A percentile compares a stretch with the other conserved stretches of the same genome.
These are phyloP conservation scores for Pseudochirops corinnae DNA, from an alignment of 2,797 vertebrate genomes.

Conservation along the genomic window DNA sequence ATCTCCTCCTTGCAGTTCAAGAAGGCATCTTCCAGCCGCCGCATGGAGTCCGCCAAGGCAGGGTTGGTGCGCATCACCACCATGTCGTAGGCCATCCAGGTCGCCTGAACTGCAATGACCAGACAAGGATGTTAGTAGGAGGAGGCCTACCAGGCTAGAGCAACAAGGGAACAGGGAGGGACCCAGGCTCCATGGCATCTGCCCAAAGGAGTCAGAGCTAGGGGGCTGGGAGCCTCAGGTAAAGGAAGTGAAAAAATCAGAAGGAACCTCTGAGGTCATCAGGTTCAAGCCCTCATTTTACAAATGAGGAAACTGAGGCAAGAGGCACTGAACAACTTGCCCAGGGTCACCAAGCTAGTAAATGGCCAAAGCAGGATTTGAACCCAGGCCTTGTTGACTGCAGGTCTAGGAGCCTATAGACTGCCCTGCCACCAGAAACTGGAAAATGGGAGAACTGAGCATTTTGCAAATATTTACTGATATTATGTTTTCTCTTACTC, in stretches of 20 bases:
- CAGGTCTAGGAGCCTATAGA: not conserved
- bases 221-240: not conserved
- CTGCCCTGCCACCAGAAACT: not conserved
- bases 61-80: conserved; percentile 88
- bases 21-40: conserved; percentile 85
- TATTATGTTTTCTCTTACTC: too few relatives aligned
- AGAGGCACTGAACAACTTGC: not conserved
- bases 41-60: conserved; percentile 83
- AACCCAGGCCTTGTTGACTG: not conserved
- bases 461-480: not conserved
- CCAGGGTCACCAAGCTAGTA: not conserved
- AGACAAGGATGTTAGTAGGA: conserved; percentile 52
- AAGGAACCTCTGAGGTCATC: not conserved
- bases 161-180: not conserved
- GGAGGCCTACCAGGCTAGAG: not conserved
- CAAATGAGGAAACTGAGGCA: not conserved
- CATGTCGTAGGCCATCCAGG: conserved; percentile 92
- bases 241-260: not conserved
- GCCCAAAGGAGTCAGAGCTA: not conserved
- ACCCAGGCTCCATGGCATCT: not conserved
- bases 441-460: not conserved
- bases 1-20: conserved; percentile 86
- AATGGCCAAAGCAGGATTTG: not conserved
- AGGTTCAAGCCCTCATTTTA: not conserved
- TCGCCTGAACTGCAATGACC: conserved; percentile 87